phyloP scores from a whole-genome alignment of 2,797 vertebrate species.

The Paedocypris micromegethes region DNA sequence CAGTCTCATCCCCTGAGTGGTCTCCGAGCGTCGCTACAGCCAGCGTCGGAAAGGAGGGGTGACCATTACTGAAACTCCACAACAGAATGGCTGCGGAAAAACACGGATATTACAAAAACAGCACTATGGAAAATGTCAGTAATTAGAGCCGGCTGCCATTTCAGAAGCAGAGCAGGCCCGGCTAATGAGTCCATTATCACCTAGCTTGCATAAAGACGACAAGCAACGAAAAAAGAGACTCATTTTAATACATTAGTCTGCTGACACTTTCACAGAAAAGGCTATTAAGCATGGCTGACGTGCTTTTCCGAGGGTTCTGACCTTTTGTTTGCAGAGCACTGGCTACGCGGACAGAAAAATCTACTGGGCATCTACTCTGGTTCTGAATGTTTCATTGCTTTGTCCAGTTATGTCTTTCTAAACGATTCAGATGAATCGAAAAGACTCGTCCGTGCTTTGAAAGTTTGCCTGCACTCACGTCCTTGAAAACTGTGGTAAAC shows the following conservation, averaged over 20 bases:
- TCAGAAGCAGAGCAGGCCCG: constrained; percentile 51
- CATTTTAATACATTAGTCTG: constrained; percentile 65
- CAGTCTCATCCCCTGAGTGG: constrained; percentile 35
- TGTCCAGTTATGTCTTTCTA: background rate
- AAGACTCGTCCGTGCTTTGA: constrained; percentile 1
- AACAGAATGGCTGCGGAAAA: constrained; percentile 20
- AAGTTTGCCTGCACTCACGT: constrained; percentile 10
- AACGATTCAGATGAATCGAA: constrained; percentile 1
- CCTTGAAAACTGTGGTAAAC: constrained; percentile 2
- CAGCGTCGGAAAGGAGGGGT: constrained; percentile 20
- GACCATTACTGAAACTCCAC: constrained; percentile 38
- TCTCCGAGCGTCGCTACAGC: constrained; percentile 23
- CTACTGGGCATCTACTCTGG: constrained; percentile 23
- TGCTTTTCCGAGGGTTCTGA: constrained; percentile 24
- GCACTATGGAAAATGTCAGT: constrained; percentile 43
- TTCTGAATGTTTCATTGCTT: background rate
- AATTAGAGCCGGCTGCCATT: constrained; percentile 45
- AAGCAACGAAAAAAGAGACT: constrained; percentile 42
- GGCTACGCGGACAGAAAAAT: constrained; percentile 25
- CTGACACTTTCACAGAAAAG: constrained; percentile 23
- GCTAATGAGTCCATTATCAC: constrained; percentile 76
- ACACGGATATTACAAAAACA: constrained; percentile 39
- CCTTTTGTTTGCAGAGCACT: constrained; percentile 46
- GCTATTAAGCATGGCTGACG: constrained; percentile 10
- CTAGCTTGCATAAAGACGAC: constrained; percentile 49